Conservation (phyloP, 1,140 invertebrate species). For the Aphelinus atriplicis region DNA sequence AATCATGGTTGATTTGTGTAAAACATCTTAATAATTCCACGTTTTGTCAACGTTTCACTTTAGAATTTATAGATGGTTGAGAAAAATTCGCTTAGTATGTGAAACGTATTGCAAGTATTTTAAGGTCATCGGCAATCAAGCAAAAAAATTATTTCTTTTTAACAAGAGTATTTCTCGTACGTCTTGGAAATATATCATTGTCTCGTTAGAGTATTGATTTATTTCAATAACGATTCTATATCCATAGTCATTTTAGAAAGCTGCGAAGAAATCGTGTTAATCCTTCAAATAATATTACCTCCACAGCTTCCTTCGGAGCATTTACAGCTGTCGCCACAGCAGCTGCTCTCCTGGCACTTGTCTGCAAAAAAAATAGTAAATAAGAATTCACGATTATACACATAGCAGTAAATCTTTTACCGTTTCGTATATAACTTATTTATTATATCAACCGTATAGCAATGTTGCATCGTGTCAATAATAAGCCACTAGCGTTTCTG, state of each 20-base stretch:
- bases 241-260: slow-evolving; percentile 4
- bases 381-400: not conserved
- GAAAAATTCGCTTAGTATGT: too few species aligned
- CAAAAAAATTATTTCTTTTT: too few species aligned
- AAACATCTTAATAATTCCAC: too few species aligned
- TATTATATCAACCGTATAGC: slow-evolving; percentile 34
- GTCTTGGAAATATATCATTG: not conserved
- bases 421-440: not conserved
- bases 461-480: too few species aligned
- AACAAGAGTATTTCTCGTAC: too few species aligned
- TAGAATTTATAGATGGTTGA: too few species aligned
- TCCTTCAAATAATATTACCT: slow-evolving; percentile 45
- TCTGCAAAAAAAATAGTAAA: slow-evolving; percentile 48
- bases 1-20: too few species aligned
- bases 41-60: too few species aligned
- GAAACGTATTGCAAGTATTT: not conserved
- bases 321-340: slow-evolving; percentile 58
- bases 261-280: too few species aligned
- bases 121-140: not conserved
- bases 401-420: not conserved
- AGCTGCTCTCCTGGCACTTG: slow-evolving; percentile 52
- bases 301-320: slow-evolving; percentile 51
- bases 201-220: not conserved
- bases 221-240: not conserved
- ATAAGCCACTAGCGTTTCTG: too few species aligned